These are phyloP conservation scores for Spinus pinus DNA, from an alignment of 2,797 vertebrate genomes.

Conservation along the genomic window DNA sequence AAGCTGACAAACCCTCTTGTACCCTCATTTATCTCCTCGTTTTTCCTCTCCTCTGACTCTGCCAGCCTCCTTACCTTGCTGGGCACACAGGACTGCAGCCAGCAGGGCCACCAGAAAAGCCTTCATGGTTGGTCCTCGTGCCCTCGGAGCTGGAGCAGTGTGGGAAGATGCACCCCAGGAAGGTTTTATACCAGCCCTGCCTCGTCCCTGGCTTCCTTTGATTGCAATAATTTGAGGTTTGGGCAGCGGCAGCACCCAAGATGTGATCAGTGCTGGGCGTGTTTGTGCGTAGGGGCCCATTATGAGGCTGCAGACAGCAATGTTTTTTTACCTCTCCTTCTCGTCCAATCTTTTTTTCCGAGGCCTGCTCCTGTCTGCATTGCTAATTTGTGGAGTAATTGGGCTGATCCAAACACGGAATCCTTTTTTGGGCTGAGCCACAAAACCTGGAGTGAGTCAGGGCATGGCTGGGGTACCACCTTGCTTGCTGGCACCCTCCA, in stretches of 20 bases:
- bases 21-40: background rate
- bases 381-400: background rate
- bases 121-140: constrained; percentile 29
- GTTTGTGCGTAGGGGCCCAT: constrained; percentile 15
- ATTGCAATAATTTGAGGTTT: constrained; percentile 21
- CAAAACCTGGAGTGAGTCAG: background rate
- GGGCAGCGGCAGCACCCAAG: background rate
- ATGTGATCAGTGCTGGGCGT: constrained; percentile 1
- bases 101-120: constrained; percentile 46
- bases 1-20: background rate
- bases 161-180: background rate
- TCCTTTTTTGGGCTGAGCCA: background rate
- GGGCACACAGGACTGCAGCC: constrained; percentile 2
- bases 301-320: background rate
- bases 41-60: background rate
- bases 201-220: background rate
- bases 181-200: constrained; percentile 32
- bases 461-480: background rate
- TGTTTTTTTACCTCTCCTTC: background rate
- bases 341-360: background rate
- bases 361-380: background rate
- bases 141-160: background rate
- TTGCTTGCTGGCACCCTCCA: background rate
- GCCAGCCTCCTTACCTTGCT: constrained; percentile 47
- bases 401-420: background rate